phyloP scores from a whole-genome alignment of 1,140 invertebrate genomes.

The Telenomus remus region DNA sequence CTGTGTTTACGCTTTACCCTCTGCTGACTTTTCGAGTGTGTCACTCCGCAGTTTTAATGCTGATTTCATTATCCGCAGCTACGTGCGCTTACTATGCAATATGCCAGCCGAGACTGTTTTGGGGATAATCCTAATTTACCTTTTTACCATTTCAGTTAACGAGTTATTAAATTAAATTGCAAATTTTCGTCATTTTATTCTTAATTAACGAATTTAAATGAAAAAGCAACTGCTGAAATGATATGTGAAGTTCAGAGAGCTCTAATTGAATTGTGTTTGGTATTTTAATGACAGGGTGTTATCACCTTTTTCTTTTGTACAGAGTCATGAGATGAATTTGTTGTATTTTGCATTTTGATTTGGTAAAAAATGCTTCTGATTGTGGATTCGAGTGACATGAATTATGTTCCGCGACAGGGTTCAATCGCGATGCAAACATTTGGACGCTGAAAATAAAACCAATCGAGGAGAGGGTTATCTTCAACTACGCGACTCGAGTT shows the following conservation, averaged over 20 bases:
- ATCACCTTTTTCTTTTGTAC: too few species aligned
- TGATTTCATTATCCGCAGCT: slow-evolving; percentile 30
- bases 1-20: slow-evolving; percentile 15
- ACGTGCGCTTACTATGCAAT: not conserved
- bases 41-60: slow-evolving; percentile 18
- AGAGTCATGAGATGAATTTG: too few species aligned
- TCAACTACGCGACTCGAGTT: slow-evolving; percentile 11
- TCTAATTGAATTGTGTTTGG: not conserved
- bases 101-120: slow-evolving; percentile 9
- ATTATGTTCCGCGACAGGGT: slow-evolving; percentile 31
- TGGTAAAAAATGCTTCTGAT: too few species aligned
- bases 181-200: not conserved
- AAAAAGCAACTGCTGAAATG: too few species aligned
- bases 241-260: not conserved
- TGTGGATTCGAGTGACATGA: slow-evolving; percentile 40
- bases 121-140: slow-evolving; percentile 21
- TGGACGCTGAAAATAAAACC: slow-evolving; percentile 25
- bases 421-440: slow-evolving; percentile 44
- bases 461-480: slow-evolving; percentile 12
- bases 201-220: too few species aligned
- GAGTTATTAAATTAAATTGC: not conserved
- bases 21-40: slow-evolving; percentile 15
- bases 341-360: too few species aligned
- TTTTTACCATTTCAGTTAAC: not conserved
- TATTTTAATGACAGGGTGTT: too few species aligned